Conservation (phyloP, 2,113 vertebrate species). For the Syngnathoides biaculeatus region DNA sequence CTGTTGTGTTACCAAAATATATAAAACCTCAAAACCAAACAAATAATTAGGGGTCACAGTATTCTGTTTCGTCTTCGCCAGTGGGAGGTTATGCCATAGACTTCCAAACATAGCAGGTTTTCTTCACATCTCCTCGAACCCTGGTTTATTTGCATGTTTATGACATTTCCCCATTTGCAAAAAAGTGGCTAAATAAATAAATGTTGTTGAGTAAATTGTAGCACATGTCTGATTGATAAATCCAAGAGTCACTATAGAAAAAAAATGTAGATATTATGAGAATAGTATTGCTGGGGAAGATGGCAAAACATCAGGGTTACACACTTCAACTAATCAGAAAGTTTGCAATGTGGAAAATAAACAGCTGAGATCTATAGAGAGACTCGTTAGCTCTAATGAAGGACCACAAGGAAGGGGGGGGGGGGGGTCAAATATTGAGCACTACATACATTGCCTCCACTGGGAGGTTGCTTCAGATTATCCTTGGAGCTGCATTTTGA, state of each 20-base stretch:
- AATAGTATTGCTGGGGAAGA: background rate
- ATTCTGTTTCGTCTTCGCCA: background rate
- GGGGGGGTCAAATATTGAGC: background rate
- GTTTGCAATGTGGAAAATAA: background rate
- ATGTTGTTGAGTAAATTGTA: background rate
- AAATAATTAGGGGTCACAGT: background rate
- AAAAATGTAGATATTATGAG: background rate
- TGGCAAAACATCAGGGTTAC: background rate
- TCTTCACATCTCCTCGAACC: background rate
- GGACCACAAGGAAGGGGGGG: constrained; percentile 2
- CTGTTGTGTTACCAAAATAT: background rate
- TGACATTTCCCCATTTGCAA: background rate
- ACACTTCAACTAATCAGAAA: background rate
- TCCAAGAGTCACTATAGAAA: background rate
- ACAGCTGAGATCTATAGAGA: background rate
- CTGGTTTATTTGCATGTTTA: constrained; percentile 27
- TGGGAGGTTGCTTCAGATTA: constrained; percentile 86
- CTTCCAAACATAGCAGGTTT: background rate
- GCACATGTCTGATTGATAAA: background rate
- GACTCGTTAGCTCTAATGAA: constrained; percentile 3
- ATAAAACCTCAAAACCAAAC: background rate
- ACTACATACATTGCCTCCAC: constrained; percentile 89
- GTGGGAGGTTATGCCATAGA: background rate
- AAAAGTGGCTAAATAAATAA: constrained; percentile 20
- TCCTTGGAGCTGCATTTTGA: constrained; percentile 91